Conservation (phyloP, 1,140 invertebrate genomes). For the Cepaea nemoralis region DNA sequence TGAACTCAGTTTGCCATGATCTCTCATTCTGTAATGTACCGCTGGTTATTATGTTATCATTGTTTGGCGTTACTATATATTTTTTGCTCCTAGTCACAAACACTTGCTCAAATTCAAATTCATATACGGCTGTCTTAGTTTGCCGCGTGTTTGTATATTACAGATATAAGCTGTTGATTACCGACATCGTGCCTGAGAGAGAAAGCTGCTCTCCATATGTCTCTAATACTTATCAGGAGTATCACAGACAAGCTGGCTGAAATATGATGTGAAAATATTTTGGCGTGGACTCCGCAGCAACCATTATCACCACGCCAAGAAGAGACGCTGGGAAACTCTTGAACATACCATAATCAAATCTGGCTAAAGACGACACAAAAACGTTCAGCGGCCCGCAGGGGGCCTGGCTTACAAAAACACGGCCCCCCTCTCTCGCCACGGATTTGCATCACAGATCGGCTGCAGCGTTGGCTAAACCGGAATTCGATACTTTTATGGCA, state of each 20-base stretch:
- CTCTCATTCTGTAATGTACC: too few relatives aligned
- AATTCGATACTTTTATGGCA: constrained; percentile 8
- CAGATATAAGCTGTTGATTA: too few relatives aligned
- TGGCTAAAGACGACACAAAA: constrained; percentile 17
- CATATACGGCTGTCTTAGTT: too few relatives aligned
- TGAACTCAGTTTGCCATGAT: too few relatives aligned
- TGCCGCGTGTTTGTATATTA: too few relatives aligned
- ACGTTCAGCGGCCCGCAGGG: background rate
- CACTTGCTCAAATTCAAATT: too few relatives aligned
- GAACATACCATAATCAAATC: constrained; percentile 3
- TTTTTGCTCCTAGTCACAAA: too few relatives aligned
- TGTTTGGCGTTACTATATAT: too few relatives aligned
- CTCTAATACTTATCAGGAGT: background rate
- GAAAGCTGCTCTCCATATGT: background rate
- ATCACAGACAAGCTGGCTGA: background rate
- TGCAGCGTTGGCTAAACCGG: constrained; percentile 6
- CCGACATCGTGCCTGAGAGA: too few relatives aligned
- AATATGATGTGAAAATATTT: background rate
- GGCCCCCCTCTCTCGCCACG: constrained; percentile 1
- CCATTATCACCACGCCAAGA: background rate
- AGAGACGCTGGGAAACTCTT: background rate
- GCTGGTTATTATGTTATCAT: too few relatives aligned
- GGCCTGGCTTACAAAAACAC: constrained; percentile 10
- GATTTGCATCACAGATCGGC: constrained; percentile 15
- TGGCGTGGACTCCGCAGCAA: background rate